Conservation (phyloP, 2,888 invertebrate species). For the Rhagonycha fulva region DNA sequence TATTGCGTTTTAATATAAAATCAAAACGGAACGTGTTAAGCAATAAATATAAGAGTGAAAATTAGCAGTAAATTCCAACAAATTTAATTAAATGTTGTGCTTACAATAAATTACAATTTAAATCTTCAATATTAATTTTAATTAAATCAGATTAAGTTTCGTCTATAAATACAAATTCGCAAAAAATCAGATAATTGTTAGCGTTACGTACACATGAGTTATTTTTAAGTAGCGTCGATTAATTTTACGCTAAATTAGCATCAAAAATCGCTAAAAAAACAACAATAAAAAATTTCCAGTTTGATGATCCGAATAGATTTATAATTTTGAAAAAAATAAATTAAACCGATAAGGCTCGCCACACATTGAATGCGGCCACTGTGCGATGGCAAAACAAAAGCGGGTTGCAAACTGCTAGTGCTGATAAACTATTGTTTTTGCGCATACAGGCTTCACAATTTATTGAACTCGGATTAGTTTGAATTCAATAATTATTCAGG, state of each 20-base stretch:
- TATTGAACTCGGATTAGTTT: neutral
- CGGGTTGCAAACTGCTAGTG: neutral
- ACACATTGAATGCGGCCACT: neutral
- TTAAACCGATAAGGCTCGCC: neutral
- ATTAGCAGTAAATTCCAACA: neutral
- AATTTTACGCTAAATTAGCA: neutral
- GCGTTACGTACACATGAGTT: neutral
- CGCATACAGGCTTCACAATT: neutral
- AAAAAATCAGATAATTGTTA: neutral
- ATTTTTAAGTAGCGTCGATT: neutral
- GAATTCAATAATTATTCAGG: neutral
- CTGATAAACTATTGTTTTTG: neutral
- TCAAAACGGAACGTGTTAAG: neutral
- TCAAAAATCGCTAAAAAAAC: neutral
- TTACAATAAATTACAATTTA: neutral
- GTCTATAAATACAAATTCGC: neutral
- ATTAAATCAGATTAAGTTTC: neutral
- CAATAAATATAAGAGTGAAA: neutral
- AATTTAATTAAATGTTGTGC: neutral
- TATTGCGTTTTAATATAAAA: neutral
- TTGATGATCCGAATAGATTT: neutral
- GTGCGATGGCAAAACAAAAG: neutral
- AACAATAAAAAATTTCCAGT: neutral
- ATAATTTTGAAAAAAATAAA: neutral
- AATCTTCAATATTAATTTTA: neutral